Conservation (phyloP, 2,113 vertebrate genomes). For the Cyanoramphus novaezelandiae region DNA sequence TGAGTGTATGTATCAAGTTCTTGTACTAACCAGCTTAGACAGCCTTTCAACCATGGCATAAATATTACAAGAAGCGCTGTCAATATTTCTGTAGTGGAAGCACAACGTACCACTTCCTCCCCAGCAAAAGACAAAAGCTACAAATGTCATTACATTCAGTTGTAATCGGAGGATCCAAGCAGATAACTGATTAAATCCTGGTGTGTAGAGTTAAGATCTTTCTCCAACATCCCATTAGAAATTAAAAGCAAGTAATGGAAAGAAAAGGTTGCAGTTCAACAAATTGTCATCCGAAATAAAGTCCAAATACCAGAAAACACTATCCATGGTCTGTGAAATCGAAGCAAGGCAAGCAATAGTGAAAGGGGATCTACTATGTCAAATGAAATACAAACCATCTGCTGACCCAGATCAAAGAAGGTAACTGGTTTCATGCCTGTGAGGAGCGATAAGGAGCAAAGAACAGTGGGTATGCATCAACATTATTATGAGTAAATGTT, state of each 20-base stretch:
- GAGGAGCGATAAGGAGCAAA: not conserved
- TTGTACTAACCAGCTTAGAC: not conserved
- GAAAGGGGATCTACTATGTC: not conserved
- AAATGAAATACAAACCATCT: not conserved
- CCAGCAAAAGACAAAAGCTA: not conserved
- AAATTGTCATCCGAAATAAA: not conserved
- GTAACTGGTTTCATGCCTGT: not conserved
- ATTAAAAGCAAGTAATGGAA: not conserved
- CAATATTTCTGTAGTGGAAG: slow-evolving; percentile 13
- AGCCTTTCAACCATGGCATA: not conserved
- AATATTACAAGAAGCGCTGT: not conserved
- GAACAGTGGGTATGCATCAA: not conserved
- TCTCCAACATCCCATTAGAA: not conserved
- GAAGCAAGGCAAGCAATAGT: not conserved
- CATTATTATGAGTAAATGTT: accelerated
- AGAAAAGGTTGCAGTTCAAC: not conserved
- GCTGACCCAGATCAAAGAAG: not conserved
- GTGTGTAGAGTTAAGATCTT: not conserved
- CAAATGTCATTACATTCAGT: not conserved
- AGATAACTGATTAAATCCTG: not conserved
- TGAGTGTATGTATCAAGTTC: not conserved
- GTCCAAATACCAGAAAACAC: not conserved
- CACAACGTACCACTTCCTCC: not conserved
- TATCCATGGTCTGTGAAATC: not conserved
- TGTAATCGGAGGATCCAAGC: not conserved